Conservation (phyloP, 2,888 invertebrate genomes). For the Idaea straminata region DNA sequence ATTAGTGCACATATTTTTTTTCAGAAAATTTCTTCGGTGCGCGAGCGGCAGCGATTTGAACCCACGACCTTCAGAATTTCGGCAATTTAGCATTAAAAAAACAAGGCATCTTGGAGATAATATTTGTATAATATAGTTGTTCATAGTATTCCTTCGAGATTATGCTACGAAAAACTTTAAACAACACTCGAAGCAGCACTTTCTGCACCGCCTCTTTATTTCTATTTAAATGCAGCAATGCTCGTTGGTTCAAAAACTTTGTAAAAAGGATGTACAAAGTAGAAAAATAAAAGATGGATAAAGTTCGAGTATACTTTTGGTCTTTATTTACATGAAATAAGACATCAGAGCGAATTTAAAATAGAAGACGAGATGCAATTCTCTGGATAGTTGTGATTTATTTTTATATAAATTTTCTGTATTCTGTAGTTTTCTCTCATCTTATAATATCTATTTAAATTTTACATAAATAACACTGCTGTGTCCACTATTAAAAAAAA, state of each 20-base stretch:
- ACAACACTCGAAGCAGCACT: background rate
- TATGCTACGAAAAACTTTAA: background rate
- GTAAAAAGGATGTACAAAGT: background rate
- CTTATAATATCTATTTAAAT: background rate
- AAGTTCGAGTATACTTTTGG: background rate
- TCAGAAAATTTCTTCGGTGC: too few relatives aligned
- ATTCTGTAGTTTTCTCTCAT: background rate
- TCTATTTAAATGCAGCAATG: background rate
- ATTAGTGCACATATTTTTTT: too few relatives aligned
- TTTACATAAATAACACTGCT: too few relatives aligned
- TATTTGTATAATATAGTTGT: too few relatives aligned
- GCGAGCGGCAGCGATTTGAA: too few relatives aligned
- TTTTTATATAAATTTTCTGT: background rate
- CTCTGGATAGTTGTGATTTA: background rate
- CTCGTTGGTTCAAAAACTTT: background rate
- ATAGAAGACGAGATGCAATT: background rate
- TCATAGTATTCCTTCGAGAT: too few relatives aligned
- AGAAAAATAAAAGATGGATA: background rate
- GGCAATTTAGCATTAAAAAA: too few relatives aligned
- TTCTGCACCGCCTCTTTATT: background rate
- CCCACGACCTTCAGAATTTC: too few relatives aligned
- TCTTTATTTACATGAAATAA: background rate
- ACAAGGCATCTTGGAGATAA: too few relatives aligned
- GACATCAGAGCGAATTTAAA: background rate
- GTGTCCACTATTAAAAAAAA: background rate